Base-by-base conservation (phyloP, 2,113 vertebrate species). In the Ceratotherium simum region DNA sequence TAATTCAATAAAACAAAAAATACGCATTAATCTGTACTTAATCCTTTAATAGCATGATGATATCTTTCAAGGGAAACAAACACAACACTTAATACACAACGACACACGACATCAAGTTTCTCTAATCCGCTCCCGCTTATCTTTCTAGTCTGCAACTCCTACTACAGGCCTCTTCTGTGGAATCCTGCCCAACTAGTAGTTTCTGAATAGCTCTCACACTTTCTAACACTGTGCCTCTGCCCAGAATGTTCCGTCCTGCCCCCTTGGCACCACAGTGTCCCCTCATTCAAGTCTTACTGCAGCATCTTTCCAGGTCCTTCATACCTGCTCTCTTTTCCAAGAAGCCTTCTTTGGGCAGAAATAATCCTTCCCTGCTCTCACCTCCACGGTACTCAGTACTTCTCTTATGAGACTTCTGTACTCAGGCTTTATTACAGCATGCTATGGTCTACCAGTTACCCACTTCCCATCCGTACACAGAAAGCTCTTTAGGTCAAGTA, bases 321-420 rank as follows among this genome's bases (percentile, higher is more conserved):
- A 14, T 27, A 48, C 13, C 46, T 29, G 39, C 33, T 62, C 33
- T 58, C 18, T 65, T 58, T 88, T 14, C 79, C 31, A 62, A 78
- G 83, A 79, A 42, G 29, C 7, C 56, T 12, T 56, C 83, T 91
- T 62, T 18, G 58, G 58, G 29, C 42, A 75, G 42, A 92, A 58
- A 81, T 39, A 31, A 56, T 3, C 65, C 48, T 18, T 76, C 42
- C 42, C 13, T 2, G 56, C 10, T 76, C 62, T 79, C 42, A 33
- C 29, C 46, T 58, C 27, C 56, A 36, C 0, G 33, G 51, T 9
- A 39, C 84, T 64, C 48, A 20, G 79, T 3, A 54, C 21, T 14
- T 20, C 23, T 58, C 56, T 25, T 3, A 0, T 1, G 6, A 0
- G 11, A 29, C 8, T 14, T 8, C 60, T 11, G 8, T 0, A 6